Evolutionary conservation across 1,140 invertebrate species (phyloP).

Genomic region (Cydia pomonella): DNA sequence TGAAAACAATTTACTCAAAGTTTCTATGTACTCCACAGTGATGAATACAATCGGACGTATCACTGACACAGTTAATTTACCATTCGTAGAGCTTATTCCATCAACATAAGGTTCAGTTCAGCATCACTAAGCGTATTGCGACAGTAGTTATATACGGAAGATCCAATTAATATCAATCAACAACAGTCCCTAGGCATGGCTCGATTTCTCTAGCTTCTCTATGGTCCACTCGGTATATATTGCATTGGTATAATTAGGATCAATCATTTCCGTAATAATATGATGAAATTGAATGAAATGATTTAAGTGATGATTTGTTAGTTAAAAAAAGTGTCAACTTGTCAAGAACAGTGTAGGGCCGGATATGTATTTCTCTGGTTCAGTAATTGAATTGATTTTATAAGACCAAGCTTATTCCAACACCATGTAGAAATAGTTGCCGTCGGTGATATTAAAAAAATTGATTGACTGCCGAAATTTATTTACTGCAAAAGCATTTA

Average conservation of each 20-base stretch:
- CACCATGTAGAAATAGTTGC: too few species aligned
- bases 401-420: too few species aligned
- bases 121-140: background rate
- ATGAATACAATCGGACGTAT: too few species aligned
- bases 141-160: background rate
- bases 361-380: too few species aligned
- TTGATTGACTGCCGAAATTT: too few species aligned
- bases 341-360: background rate
- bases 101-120: background rate
- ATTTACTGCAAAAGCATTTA: too few species aligned
- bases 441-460: too few species aligned
- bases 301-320: background rate
- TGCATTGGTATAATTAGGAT: background rate
- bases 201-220: background rate
- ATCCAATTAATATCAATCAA: constrained; percentile 7
- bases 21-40: too few species aligned
- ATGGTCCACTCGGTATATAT: background rate
- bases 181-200: background rate
- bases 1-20: too few species aligned
- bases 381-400: too few species aligned
- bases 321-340: background rate
- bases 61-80: too few species aligned
- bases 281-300: background rate
- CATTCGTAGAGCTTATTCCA: background rate
- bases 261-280: background rate